Percentiles rank a stretch among this genome's conserved stretches.
Conservation (phyloP, 2,797 vertebrate genomes). For the Sitta carolinensis region DNA sequence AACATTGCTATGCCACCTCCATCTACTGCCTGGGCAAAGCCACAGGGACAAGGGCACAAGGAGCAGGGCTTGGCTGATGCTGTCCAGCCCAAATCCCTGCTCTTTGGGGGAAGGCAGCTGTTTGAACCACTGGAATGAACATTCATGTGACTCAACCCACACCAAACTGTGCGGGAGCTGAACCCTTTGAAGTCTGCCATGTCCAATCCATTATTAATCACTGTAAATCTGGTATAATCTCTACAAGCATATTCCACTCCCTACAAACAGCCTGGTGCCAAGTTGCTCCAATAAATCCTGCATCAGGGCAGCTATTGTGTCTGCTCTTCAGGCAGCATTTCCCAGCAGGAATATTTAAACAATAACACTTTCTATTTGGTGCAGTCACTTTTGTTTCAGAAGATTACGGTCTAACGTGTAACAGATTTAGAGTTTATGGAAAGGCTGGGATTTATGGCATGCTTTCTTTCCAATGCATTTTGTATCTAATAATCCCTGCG, state of each 20-base stretch:
- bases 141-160: background rate
- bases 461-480: background rate
- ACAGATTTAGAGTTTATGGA: constrained; percentile 43
- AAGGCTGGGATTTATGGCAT: background rate
- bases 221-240: constrained; percentile 73
- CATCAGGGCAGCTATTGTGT: constrained; percentile 45
- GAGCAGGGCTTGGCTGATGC: accelerated
- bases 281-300: constrained; percentile 65
- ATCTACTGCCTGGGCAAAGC: accelerated
- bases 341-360: constrained; percentile 72
- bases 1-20: accelerated
- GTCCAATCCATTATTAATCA: constrained; percentile 71
- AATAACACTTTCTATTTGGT: constrained; percentile 34
- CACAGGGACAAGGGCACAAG: accelerated
- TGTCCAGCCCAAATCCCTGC: background rate
- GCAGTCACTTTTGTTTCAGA: constrained; percentile 65
- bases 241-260: constrained; percentile 68
- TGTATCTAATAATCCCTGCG: background rate
- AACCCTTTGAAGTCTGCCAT: constrained; percentile 15
- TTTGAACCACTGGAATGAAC: background rate
- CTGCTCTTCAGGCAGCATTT: constrained; percentile 28
- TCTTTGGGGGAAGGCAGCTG: background rate
- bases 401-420: background rate
- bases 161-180: background rate
- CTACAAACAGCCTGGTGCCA: constrained; percentile 59